Percentiles rank a stretch among this genome's conserved stretches.
These are phyloP conservation scores for Mechanitis mazaeus DNA, from an alignment of 2,888 invertebrate genomes.

Conservation along the genomic window DNA sequence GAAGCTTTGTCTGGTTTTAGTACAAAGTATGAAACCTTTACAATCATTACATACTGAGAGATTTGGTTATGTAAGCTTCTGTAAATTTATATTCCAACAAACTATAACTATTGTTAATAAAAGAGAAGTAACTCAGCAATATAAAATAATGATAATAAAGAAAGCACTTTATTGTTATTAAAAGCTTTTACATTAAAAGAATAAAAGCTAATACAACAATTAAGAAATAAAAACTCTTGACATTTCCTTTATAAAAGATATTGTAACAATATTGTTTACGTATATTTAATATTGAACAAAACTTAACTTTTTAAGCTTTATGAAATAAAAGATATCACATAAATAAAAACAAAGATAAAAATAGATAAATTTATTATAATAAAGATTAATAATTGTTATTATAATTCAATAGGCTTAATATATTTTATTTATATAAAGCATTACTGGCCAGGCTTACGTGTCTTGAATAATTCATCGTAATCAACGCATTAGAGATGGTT, in stretches of 20 bases:
- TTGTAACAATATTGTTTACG: too few species aligned
- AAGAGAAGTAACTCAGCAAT: neutral
- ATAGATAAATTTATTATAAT: too few species aligned
- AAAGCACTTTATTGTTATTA: constrained; percentile 2
- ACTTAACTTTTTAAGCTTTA: neutral
- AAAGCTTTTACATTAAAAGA: constrained; percentile 1
- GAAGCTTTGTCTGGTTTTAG: constrained; percentile 29
- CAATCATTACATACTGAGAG: too few species aligned
- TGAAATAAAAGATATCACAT: too few species aligned
- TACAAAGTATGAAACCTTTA: neutral
- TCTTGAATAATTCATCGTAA: constrained; percentile 70
- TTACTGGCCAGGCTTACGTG: constrained; percentile 35
- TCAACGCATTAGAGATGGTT: constrained; percentile 58
- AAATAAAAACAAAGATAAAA: too few species aligned
- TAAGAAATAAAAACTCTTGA: neutral
- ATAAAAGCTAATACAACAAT: neutral
- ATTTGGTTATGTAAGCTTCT: too few species aligned
- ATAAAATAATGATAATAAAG: constrained; percentile 2
- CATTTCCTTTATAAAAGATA: neutral
- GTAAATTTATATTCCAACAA: too few species aligned
- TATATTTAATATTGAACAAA: too few species aligned
- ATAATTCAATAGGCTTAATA: constrained; percentile 21
- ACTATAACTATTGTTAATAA: too few species aligned
- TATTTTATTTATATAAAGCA: constrained; percentile 17
- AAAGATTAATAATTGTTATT: constrained; percentile 8